Conservation (phyloP, 2,113 vertebrate species). For the Pithys albifrons region DNA sequence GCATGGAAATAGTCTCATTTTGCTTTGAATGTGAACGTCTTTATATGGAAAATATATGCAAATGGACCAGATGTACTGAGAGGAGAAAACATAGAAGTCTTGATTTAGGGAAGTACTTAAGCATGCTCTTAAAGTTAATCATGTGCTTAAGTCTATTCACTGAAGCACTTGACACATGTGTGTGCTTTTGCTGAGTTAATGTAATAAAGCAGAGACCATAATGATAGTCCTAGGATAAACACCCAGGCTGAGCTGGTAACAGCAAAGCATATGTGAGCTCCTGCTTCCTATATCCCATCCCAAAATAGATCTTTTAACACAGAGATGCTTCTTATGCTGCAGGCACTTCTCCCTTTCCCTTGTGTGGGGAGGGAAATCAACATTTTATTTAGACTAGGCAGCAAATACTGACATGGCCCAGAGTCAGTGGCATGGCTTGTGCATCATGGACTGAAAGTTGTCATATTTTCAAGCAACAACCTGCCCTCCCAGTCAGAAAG, state of each 20-base stretch:
- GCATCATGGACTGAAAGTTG: not conserved
- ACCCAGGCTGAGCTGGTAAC: slow-evolving; percentile 28
- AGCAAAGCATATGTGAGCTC: not conserved
- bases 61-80: slow-evolving; percentile 52
- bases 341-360: not conserved
- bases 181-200: slow-evolving; percentile 69
- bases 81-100: slow-evolving; percentile 35
- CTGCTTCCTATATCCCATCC: slow-evolving; percentile 25
- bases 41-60: slow-evolving; percentile 64
- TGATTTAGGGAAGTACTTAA: slow-evolving; percentile 67
- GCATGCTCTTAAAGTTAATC: slow-evolving; percentile 65
- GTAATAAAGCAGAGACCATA: slow-evolving; percentile 62
- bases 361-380: not conserved
- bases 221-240: slow-evolving; percentile 67
- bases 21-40: slow-evolving; percentile 19
- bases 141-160: slow-evolving; percentile 69
- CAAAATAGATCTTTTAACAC: not conserved
- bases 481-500: not conserved
- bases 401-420: not conserved
- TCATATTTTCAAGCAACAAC: not conserved
- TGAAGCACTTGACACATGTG: slow-evolving; percentile 57
- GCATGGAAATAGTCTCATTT: slow-evolving; percentile 13
- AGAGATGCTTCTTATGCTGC: not conserved
- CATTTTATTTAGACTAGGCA: rapidly evolving
- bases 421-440: not conserved